Base-by-base conservation (phyloP, 2,888 invertebrate species). In the Eupithecia exiguata region DNA sequence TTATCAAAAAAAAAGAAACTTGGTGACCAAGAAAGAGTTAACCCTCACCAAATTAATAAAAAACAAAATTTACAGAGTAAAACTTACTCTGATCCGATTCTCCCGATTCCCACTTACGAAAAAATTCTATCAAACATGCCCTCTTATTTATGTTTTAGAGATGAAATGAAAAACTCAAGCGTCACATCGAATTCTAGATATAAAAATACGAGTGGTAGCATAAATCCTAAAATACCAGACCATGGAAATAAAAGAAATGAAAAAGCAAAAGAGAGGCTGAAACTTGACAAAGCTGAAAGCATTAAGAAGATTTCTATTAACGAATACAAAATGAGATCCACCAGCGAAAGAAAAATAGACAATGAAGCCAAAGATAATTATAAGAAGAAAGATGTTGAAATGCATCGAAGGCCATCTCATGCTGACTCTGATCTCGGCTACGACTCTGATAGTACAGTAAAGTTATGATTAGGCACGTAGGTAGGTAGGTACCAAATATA, bases 81-180 rank as follows among this genome's bases (percentile, higher is more conserved):
- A 30, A 84, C 82, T 25, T 91, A 92, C 79, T 91, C 91, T 0
- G 84, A 90, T 3, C 87, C 92, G 1, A 89, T 92, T 73, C 83
- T 91, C 61, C 91, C 91, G 0, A 92, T 91, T 80, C 88, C 88
- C 2, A 85, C 88, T 1, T 90, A 83, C 71, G 78, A 85, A 67
- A 84, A 83, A 40, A 46, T 85, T 5, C 72, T 85, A 25, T 70
- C 72, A 16, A 74, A 77, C 1, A 49, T 69, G 43, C 21, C 72
- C 25, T 58, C 58, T 14, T 58, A 58, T 58, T 58, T 58, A 25
- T 58, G 58, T 58, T 25, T 25, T 25, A 21, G 58, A 58, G 58
- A 58, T 25, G 25, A 58, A 1, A 58, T 25, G 12, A 58, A 53
- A 53, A 21, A 25, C 9, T 14, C 25, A 1, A 58, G 21, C 14